These are phyloP conservation scores for Gobionotothen gibberifrons DNA, from an alignment of 2,797 vertebrate species.

Conservation along the genomic window DNA sequence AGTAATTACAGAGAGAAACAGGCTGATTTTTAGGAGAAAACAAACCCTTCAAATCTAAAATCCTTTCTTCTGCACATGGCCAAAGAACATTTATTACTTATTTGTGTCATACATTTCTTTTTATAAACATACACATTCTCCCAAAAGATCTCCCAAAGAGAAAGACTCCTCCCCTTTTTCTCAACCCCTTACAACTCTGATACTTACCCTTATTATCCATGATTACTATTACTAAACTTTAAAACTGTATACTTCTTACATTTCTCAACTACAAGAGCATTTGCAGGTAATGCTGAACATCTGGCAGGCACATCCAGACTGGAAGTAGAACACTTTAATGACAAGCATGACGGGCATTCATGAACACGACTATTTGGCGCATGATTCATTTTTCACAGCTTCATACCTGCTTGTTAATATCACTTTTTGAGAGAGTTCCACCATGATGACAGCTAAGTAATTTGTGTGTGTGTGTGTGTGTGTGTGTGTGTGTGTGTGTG, in stretches of 20 bases:
- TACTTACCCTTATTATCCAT: background rate
- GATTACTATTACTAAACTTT: slow-evolving; percentile 1
- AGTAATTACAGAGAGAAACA: background rate
- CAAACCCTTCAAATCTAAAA: background rate
- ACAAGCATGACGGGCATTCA: slow-evolving; percentile 50
- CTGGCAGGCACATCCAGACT: slow-evolving; percentile 43
- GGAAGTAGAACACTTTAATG: slow-evolving; percentile 65
- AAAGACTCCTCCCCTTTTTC: background rate
- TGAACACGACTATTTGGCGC: slow-evolving; percentile 47
- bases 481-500: background rate
- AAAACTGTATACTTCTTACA: background rate
- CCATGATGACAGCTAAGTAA: slow-evolving; percentile 29
- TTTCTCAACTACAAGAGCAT: slow-evolving; percentile 40
- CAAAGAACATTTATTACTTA: background rate
- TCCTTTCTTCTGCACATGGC: background rate
- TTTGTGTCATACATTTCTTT: background rate
- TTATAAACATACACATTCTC: background rate
- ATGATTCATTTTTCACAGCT: slow-evolving; percentile 48
- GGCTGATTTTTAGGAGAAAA: slow-evolving; percentile 8
- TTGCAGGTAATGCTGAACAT: slow-evolving; percentile 53
- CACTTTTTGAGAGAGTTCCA: slow-evolving; percentile 17
- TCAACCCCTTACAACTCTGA: background rate
- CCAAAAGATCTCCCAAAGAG: background rate
- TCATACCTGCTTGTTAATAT: slow-evolving; percentile 45
- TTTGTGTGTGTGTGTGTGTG: background rate